Evolutionary conservation across 2,113 vertebrate genomes (phyloP).

Genomic region (Pseudonaja textilis): DNA sequence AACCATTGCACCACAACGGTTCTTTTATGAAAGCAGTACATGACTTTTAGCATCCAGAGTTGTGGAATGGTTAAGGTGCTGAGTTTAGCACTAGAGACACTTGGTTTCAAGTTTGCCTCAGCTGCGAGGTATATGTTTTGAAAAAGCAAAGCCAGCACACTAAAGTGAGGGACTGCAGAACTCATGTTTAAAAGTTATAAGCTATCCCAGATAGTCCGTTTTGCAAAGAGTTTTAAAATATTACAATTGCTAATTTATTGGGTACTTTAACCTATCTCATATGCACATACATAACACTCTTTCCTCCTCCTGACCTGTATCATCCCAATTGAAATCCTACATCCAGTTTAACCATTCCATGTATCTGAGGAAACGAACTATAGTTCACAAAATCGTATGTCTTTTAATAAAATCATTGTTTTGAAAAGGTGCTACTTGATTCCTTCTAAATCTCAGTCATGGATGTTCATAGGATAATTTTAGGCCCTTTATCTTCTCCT

Average conservation of each 20-base stretch:
- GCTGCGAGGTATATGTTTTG: not conserved
- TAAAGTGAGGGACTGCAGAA: not conserved
- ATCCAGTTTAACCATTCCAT: not conserved
- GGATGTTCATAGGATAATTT: not conserved
- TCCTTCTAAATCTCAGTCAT: not conserved
- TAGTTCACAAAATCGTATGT: not conserved
- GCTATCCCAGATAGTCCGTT: not conserved
- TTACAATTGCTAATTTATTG: not conserved
- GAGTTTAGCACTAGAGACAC: not conserved
- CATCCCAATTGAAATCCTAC: not conserved
- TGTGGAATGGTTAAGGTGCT: not conserved
- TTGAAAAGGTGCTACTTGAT: not conserved
- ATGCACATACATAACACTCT: not conserved
- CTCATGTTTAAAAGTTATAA: not conserved
- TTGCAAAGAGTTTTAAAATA: not conserved
- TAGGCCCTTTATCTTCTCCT: not conserved
- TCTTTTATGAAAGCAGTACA: not conserved
- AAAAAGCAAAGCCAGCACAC: not conserved
- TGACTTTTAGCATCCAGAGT: not conserved
- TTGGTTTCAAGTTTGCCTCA: not conserved
- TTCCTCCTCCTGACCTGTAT: not conserved
- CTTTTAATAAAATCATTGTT: not conserved
- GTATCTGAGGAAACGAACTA: not conserved
- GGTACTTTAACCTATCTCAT: not conserved
- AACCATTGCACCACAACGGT: no score